Conservation (phyloP, 2,888 invertebrate genomes). For the Pardosa pseudoannulata region DNA sequence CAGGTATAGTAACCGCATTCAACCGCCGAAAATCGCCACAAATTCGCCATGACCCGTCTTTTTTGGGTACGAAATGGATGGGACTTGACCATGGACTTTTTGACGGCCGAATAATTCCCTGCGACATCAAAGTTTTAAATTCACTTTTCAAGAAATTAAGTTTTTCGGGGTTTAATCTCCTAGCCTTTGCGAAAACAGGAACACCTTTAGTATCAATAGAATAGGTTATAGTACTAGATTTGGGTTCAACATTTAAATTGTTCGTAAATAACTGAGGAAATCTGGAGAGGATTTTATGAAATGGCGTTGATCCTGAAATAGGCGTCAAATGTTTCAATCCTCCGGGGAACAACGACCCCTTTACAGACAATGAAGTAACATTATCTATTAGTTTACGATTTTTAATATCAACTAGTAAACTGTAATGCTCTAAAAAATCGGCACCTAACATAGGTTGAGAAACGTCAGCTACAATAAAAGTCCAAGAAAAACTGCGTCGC, state of each 20-base stretch:
- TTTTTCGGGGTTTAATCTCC: neutral
- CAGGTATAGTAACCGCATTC: neutral
- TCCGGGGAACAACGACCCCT: neutral
- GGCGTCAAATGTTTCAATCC: neutral
- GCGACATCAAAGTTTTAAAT: neutral
- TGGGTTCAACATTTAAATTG: neutral
- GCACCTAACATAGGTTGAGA: conserved; percentile 71
- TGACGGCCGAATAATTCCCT: conserved; percentile 4
- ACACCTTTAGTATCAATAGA: conserved; percentile 16
- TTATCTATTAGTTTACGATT: neutral
- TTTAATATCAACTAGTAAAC: conserved; percentile 21
- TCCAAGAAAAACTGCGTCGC: conserved; percentile 29
- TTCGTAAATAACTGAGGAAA: neutral
- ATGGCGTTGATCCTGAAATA: neutral
- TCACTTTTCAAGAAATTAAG: neutral
- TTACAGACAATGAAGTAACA: neutral
- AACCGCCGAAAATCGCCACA: conserved; percentile 11
- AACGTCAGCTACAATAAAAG: conserved; percentile 72
- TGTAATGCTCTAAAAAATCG: conserved; percentile 45
- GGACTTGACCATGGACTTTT: conserved; percentile 46
- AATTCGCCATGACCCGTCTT: neutral
- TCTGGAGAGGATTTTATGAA: neutral
- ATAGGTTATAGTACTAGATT: neutral
- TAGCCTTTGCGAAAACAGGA: conserved; percentile 24
- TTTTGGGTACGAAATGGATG: conserved; percentile 45